Conservation (phyloP, 2,113 vertebrate species). For the Hemichromis elongatus region DNA sequence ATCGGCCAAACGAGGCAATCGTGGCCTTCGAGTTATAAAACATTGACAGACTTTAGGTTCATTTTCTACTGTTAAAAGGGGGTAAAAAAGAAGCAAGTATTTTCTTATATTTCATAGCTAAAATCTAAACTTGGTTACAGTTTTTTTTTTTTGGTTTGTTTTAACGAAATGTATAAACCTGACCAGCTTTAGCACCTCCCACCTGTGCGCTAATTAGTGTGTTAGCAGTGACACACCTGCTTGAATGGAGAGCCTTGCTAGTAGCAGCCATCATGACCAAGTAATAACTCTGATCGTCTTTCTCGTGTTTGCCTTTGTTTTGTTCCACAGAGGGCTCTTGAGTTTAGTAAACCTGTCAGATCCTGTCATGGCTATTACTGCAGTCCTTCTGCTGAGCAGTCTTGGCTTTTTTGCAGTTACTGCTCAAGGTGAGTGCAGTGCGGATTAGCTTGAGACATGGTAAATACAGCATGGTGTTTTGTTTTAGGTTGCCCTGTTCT, state of each 20-base stretch:
- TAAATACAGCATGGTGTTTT: neutral
- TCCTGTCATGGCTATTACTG: neutral
- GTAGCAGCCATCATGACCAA: neutral
- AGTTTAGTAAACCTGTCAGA: neutral
- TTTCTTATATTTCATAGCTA: neutral
- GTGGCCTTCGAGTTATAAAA: neutral
- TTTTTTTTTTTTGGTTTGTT: too few relatives aligned
- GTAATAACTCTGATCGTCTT: neutral
- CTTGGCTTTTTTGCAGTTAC: neutral
- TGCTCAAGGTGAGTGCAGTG: conserved; percentile 30
- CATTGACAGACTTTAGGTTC: neutral
- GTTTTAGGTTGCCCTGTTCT: neutral
- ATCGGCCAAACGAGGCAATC: accelerated
- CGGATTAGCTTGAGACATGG: neutral
- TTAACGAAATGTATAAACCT: neutral
- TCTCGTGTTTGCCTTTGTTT: neutral
- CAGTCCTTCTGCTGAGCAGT: neutral
- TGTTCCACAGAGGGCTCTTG: neutral
- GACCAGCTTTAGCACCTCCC: neutral
- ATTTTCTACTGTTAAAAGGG: accelerated
- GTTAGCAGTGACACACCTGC: neutral
- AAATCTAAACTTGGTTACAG: neutral
- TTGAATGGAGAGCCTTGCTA: neutral
- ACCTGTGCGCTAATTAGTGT: neutral
- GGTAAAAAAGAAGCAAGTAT: neutral